Evolutionary conservation across 2,888 invertebrate genomes (phyloP).

Genomic region (Portevinia maculata): DNA sequence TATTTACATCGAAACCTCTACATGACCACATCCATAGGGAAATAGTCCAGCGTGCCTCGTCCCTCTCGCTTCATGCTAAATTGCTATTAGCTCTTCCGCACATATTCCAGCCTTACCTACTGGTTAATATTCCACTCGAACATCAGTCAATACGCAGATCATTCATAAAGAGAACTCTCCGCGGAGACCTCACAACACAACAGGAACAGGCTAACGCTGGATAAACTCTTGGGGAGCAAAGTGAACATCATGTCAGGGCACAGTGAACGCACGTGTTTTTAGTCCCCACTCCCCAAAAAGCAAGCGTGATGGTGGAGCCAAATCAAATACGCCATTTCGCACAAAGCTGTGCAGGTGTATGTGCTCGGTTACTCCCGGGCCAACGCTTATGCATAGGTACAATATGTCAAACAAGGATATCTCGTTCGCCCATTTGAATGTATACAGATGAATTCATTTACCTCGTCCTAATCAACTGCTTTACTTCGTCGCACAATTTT

Average conservation of each 20-base stretch:
- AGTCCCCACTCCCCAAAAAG: conserved; percentile 15
- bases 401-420: conserved; percentile 14
- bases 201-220: background rate
- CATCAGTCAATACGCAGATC: conserved; percentile 17
- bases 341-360: conserved; percentile 6
- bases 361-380: background rate
- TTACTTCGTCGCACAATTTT: conserved; percentile 23
- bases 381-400: background rate
- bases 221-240: background rate
- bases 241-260: background rate
- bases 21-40: conserved; percentile 3
- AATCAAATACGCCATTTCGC: conserved; percentile 48
- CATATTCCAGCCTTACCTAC: conserved; percentile 2
- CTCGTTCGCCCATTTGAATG: conserved; percentile 13
- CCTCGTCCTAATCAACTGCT: conserved; percentile 29
- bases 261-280: conserved; percentile 11
- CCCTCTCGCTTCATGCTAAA: conserved; percentile 57
- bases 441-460: conserved; percentile 39
- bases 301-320: conserved; percentile 42
- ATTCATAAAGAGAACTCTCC: background rate
- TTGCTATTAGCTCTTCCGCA: conserved; percentile 33
- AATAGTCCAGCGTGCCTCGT: no score
- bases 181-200: background rate
- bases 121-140: conserved; percentile 36
- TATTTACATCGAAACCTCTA: conserved; percentile 31